Conservation (phyloP, 2,888 invertebrate species). For the Oxystoma pomonae region DNA sequence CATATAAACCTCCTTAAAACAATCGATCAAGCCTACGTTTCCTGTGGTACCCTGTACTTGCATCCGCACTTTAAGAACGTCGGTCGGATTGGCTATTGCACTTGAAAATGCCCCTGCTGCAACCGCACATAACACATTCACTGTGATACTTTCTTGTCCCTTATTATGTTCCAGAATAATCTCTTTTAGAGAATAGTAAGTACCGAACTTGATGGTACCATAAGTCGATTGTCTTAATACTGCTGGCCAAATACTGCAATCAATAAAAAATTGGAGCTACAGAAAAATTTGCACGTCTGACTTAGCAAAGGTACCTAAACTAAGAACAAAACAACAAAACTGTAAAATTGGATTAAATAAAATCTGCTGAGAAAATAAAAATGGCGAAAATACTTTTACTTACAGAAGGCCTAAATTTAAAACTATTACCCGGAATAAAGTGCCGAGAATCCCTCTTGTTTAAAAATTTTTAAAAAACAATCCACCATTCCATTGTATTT, state of each 20-base stretch:
- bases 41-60: conserved; percentile 62
- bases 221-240: conserved; percentile 90
- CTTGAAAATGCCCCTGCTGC: conserved; percentile 86
- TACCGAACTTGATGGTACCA: conserved; percentile 95
- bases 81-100: conserved; percentile 94
- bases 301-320: too few relatives aligned
- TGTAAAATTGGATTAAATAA: too few relatives aligned
- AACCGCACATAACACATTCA: conserved; percentile 78
- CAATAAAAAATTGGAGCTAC: background rate
- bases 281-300: background rate
- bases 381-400: background rate
- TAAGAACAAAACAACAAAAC: too few relatives aligned
- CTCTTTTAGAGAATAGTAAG: conserved; percentile 86
- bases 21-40: conserved; percentile 60
- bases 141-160: conserved; percentile 55
- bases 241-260: conserved; percentile 81
- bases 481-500: conserved; percentile 90
- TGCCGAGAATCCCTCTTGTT: conserved; percentile 81
- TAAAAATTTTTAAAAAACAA: conserved; percentile 80
- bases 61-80: conserved; percentile 94
- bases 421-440: conserved; percentile 76
- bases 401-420: background rate
- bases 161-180: conserved; percentile 55
- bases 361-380: background rate
- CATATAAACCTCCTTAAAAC: conserved; percentile 77